phyloP scores from a whole-genome alignment of 1,140 invertebrate species.

The Pogonognathellus flavescens region DNA sequence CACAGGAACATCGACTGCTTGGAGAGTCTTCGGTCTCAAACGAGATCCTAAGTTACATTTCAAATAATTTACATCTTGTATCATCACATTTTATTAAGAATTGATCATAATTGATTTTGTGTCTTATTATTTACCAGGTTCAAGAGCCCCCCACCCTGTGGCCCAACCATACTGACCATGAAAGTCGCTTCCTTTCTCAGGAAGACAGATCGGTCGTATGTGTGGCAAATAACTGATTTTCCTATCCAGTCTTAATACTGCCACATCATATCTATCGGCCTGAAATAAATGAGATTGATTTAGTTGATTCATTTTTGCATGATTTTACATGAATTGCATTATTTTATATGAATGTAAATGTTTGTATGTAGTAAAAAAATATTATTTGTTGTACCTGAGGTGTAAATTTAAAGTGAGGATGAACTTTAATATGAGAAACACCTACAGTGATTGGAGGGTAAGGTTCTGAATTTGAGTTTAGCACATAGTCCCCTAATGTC shows the following conservation, averaged over 20 bases:
- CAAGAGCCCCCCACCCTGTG: slow-evolving; percentile 91
- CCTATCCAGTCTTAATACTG: slow-evolving; percentile 87
- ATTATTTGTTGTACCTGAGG: slow-evolving; percentile 78
- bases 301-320: neutral
- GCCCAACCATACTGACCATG: slow-evolving; percentile 91
- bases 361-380: neutral
- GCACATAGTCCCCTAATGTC: slow-evolving; percentile 92
- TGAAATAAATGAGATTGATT: slow-evolving; percentile 63
- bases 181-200: slow-evolving; percentile 90
- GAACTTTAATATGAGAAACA: slow-evolving; percentile 88
- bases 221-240: slow-evolving; percentile 91
- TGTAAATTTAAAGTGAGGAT: slow-evolving; percentile 95
- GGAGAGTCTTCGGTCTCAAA: slow-evolving; percentile 88
- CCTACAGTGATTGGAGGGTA: slow-evolving; percentile 91
- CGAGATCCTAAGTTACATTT: slow-evolving; percentile 77
- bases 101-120: neutral
- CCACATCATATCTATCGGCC: slow-evolving; percentile 87
- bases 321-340: no score
- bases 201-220: slow-evolving; percentile 92
- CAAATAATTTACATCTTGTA: neutral
- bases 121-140: slow-evolving; percentile 57
- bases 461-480: slow-evolving; percentile 91
- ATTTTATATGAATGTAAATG: neutral
- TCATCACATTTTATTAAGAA: neutral
- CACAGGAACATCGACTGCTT: slow-evolving; percentile 92